Percentiles rank a stretch among this genome's conserved stretches.
phyloP scores from a whole-genome alignment of 2,797 vertebrate genomes.

The Mallotus villosus region DNA sequence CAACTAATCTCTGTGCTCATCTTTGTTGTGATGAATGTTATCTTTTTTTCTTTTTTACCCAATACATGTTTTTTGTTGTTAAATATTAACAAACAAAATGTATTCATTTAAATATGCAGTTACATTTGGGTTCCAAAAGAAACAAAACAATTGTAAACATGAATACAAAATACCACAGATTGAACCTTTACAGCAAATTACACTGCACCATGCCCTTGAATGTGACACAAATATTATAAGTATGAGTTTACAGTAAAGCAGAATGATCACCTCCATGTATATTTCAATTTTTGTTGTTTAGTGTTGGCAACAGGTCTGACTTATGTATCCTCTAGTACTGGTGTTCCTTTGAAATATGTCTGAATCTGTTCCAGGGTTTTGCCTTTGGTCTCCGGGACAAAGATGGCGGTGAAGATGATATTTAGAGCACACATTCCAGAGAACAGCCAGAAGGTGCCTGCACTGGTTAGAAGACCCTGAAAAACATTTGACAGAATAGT shows the following conservation, averaged over 20 bases:
- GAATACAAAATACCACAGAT: too few species aligned
- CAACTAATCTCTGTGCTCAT: too few species aligned
- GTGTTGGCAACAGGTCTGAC: neutral
- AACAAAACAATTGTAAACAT: too few species aligned
- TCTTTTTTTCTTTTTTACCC: too few species aligned
- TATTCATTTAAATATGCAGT: too few species aligned
- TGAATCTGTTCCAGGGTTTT: constrained; percentile 90
- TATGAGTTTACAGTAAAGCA: neutral
- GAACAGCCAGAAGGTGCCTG: constrained; percentile 90
- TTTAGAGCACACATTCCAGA: constrained; percentile 76
- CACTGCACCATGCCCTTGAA: neutral
- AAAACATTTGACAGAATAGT: constrained; percentile 17
- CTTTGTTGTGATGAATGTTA: too few species aligned
- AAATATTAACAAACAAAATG: too few species aligned
- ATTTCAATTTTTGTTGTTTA: neutral
- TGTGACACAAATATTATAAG: neutral
- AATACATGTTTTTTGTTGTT: too few species aligned
- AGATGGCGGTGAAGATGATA: constrained; percentile 81
- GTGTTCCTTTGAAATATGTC: constrained; percentile 73
- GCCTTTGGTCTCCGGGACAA: constrained; percentile 89
- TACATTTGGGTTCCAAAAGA: too few species aligned
- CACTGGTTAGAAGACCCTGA: constrained; percentile 77
- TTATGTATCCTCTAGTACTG: constrained; percentile 35
- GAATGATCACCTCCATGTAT: neutral
- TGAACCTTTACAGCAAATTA: too few species aligned